These are phyloP conservation scores for Uria lomvia DNA, from an alignment of 2,113 vertebrate genomes.

Conservation along the genomic window DNA sequence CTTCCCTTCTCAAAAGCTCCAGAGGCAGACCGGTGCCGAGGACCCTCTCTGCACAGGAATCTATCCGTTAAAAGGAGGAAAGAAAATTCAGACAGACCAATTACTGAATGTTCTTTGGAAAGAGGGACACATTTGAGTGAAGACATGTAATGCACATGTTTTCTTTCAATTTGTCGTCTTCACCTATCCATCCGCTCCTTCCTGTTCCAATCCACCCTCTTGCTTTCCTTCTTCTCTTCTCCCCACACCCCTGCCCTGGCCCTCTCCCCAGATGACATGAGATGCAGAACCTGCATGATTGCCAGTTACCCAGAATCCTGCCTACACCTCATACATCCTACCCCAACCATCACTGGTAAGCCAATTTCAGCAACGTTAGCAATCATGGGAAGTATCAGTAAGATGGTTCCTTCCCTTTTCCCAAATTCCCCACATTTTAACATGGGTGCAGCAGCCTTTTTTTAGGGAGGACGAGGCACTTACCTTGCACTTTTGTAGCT, in stretches of 20 bases:
- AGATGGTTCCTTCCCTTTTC: background rate
- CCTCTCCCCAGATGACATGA: background rate
- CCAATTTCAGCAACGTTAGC: background rate
- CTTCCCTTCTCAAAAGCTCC: background rate
- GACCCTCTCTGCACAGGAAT: background rate
- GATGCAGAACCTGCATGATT: background rate
- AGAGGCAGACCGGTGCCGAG: background rate
- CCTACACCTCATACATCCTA: background rate
- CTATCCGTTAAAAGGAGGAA: background rate
- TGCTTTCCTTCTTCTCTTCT: background rate
- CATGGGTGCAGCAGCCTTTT: background rate
- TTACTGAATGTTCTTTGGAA: background rate
- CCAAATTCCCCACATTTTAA: background rate
- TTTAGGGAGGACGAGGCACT: background rate
- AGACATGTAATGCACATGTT: background rate
- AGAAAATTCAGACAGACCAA: background rate
- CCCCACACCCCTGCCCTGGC: background rate
- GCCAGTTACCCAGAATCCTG: background rate
- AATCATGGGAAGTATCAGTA: background rate
- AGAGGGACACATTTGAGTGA: background rate
- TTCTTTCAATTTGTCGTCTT: background rate
- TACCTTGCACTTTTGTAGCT: background rate
- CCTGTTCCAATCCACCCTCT: background rate
- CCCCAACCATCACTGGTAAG: background rate
- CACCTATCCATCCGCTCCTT: background rate